These are phyloP conservation scores for Pomatorhinus ruficollis DNA, from an alignment of 2,113 vertebrate species.

Conservation along the genomic window DNA sequence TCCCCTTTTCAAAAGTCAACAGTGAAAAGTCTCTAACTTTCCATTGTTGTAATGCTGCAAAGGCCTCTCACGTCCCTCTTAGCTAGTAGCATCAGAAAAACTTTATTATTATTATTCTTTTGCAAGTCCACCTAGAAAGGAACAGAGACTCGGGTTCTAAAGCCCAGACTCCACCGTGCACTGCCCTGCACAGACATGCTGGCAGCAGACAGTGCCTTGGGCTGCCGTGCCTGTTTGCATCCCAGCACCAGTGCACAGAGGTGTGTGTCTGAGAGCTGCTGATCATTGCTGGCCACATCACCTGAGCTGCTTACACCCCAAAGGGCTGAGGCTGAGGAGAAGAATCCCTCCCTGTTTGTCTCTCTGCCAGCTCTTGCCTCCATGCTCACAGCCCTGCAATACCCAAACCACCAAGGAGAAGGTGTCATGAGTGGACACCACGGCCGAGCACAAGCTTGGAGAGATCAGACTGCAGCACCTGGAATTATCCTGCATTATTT, in stretches of 20 bases:
- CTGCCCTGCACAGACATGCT: neutral
- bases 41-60: neutral
- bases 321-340: neutral
- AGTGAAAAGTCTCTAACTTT: neutral
- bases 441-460: fast-evolving
- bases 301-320: neutral
- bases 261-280: neutral
- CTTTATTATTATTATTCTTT: neutral
- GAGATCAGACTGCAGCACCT: neutral
- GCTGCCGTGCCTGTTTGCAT: neutral
- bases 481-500: neutral
- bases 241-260: neutral
- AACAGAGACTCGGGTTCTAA: neutral
- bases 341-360: neutral
- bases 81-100: neutral
- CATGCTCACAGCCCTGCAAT: neutral
- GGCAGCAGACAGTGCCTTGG: neutral
- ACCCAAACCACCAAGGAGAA: neutral
- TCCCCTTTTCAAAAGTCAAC: neutral
- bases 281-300: fast-evolving
- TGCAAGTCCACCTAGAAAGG: neutral
- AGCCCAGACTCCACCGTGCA: fast-evolving
- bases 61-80: neutral
- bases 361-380: neutral
- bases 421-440: fast-evolving